Percentiles rank a stretch among this genome's conserved stretches.
Conservation (phyloP, 2,888 invertebrate species). For the Phrixothrix hirtus region DNA sequence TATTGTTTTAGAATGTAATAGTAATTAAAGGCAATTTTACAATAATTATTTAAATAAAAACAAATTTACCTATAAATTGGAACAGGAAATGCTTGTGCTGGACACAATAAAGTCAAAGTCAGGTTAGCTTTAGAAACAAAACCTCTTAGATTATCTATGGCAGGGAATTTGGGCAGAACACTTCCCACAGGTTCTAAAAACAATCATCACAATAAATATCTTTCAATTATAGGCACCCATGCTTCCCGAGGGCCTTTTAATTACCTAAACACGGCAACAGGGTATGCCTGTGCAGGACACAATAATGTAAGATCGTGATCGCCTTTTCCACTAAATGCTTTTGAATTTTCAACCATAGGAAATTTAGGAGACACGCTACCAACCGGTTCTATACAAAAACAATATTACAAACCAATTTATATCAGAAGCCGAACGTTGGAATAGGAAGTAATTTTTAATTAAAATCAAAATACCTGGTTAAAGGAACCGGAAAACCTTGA, state of each 20-base stretch:
- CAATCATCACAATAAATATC: no score
- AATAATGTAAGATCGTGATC: constrained; percentile 58
- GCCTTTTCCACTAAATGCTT: constrained; percentile 21
- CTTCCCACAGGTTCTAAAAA: constrained; percentile 59
- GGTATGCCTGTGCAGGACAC: constrained; percentile 71
- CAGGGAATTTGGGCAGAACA: constrained; percentile 57
- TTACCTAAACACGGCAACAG: constrained; percentile 74
- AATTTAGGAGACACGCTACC: constrained; percentile 66
- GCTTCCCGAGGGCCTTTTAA: constrained; percentile 8
- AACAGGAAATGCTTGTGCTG: constrained; percentile 71
- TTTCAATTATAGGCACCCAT: no score
- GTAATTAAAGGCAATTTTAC: no score
- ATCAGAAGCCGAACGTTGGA: constrained; percentile 45
- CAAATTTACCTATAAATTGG: constrained; percentile 55
- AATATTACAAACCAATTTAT: background rate
- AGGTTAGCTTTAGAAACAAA: constrained; percentile 41
- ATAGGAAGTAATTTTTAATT: constrained; percentile 42
- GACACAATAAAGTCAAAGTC: constrained; percentile 62
- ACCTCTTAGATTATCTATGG: constrained; percentile 47
- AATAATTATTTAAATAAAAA: no score
- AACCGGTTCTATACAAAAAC: constrained; percentile 56
- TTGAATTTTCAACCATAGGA: constrained; percentile 48
- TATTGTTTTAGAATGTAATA: no score
- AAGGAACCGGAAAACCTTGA: constrained; percentile 68
- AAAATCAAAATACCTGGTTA: constrained; percentile 56